Percentiles rank a stretch among this genome's conserved stretches.
phyloP scores from a whole-genome alignment of 2,113 vertebrate species.

The Xiphophorus hellerii region DNA sequence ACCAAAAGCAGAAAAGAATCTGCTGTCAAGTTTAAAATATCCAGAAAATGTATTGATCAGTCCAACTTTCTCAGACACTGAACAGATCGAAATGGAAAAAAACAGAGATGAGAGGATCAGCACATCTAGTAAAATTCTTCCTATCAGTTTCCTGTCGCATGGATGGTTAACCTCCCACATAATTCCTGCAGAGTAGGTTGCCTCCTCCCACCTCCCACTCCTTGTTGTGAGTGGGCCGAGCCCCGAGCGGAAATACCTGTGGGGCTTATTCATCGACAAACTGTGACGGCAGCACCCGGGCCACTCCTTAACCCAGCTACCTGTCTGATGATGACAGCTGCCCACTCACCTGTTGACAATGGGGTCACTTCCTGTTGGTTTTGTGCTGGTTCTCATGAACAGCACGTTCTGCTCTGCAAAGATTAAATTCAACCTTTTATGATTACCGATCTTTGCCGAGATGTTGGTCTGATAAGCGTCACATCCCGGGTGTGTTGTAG shows the following conservation, averaged over 20 bases:
- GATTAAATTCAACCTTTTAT: neutral
- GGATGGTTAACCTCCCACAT: conserved; percentile 42
- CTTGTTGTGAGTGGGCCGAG: conserved; percentile 49
- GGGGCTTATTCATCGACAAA: conserved; percentile 54
- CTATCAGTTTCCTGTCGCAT: conserved; percentile 59
- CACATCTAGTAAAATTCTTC: conserved; percentile 54
- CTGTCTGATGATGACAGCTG: conserved; percentile 68
- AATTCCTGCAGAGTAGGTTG: conserved; percentile 47
- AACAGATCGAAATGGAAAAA: conserved; percentile 32
- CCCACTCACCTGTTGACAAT: conserved; percentile 73
- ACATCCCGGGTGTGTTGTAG: neutral
- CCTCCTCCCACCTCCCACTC: conserved; percentile 69
- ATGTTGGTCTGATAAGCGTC: conserved; percentile 18
- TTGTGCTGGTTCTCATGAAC: conserved; percentile 42
- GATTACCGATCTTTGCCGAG: conserved; percentile 24
- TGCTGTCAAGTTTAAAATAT: neutral
- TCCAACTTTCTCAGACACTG: neutral
- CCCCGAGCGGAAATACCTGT: conserved; percentile 71
- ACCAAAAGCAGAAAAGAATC: neutral
- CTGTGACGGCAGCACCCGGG: conserved; percentile 65
- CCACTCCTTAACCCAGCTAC: conserved; percentile 75
- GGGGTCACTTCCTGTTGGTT: conserved; percentile 54
- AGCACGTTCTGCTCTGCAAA: conserved; percentile 37
- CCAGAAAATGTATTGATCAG: neutral
- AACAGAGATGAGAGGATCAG: conserved; percentile 17